Evolutionary conservation across 2,888 invertebrate species (phyloP).

Genomic region (Corythucha ciliata): DNA sequence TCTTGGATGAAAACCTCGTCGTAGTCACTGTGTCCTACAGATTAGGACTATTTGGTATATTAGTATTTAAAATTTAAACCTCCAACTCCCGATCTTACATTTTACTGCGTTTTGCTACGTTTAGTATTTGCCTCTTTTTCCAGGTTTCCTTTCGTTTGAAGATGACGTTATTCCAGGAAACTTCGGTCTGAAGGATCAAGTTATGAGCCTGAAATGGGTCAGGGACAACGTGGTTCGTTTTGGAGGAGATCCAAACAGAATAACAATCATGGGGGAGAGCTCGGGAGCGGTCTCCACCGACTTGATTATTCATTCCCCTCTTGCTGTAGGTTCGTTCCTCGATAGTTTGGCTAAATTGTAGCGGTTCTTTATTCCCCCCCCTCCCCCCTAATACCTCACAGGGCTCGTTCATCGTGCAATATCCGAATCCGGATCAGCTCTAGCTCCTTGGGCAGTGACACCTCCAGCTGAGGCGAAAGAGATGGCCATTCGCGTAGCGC

Average conservation of each 20-base stretch:
- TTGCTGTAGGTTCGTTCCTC: background rate
- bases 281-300: background rate
- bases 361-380: too few species aligned
- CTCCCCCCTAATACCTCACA: too few species aligned
- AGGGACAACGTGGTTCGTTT: background rate
- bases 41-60: slow-evolving; percentile 21
- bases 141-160: background rate
- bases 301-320: background rate
- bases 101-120: background rate
- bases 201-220: background rate
- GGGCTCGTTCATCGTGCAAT: too few species aligned
- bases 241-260: background rate
- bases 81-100: too few species aligned
- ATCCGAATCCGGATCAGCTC: slow-evolving; percentile 22
- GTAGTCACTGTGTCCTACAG: slow-evolving; percentile 24
- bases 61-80: too few species aligned
- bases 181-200: background rate
- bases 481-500: slow-evolving; percentile 53
- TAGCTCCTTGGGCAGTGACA: slow-evolving; percentile 16
- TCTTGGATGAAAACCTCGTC: slow-evolving; percentile 25
- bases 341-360: too few species aligned
- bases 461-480: slow-evolving; percentile 38
- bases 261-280: background rate
- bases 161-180: background rate
- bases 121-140: too few species aligned